Conservation (phyloP, 2,113 vertebrate genomes). For the Opisthocomus hoazin region DNA sequence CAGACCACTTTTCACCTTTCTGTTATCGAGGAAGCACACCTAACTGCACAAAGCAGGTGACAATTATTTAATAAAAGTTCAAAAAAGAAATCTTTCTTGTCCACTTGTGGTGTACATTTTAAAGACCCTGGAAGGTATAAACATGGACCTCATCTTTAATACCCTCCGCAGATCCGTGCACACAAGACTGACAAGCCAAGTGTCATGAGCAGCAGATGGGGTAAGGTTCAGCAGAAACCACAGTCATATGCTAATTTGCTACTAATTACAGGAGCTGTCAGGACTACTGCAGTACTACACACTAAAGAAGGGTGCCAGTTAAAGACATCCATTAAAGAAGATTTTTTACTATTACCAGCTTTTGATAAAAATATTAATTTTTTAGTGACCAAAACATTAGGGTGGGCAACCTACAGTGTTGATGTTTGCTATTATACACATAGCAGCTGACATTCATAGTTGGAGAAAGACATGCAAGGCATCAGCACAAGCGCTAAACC, state of each 20-base stretch:
- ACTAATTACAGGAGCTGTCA: conserved; percentile 53
- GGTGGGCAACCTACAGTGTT: not conserved
- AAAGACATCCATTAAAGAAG: not conserved
- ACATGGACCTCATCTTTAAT: not conserved
- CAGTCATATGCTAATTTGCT: conserved; percentile 2
- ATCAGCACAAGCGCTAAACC: not conserved
- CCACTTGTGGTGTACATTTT: not conserved
- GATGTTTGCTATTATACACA: not conserved
- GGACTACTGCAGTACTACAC: not conserved
- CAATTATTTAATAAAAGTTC: not conserved
- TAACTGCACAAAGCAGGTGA: not conserved
- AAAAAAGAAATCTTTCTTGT: not conserved
- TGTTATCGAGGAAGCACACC: fast-evolving
- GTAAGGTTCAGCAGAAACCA: not conserved
- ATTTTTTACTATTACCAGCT: not conserved
- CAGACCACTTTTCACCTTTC: not conserved
- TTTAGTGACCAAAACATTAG: not conserved
- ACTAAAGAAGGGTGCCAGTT: not conserved
- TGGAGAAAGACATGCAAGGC: not conserved
- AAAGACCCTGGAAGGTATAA: not conserved
- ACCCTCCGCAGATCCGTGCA: not conserved
- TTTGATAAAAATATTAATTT: not conserved
- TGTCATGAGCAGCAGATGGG: conserved; percentile 3
- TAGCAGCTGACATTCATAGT: not conserved
- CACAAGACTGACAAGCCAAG: not conserved